A percentile compares a stretch with the other conserved stretches of the same genome.
phyloP scores from a whole-genome alignment of 1,140 invertebrate species.

The Drosophila rufa region DNA sequence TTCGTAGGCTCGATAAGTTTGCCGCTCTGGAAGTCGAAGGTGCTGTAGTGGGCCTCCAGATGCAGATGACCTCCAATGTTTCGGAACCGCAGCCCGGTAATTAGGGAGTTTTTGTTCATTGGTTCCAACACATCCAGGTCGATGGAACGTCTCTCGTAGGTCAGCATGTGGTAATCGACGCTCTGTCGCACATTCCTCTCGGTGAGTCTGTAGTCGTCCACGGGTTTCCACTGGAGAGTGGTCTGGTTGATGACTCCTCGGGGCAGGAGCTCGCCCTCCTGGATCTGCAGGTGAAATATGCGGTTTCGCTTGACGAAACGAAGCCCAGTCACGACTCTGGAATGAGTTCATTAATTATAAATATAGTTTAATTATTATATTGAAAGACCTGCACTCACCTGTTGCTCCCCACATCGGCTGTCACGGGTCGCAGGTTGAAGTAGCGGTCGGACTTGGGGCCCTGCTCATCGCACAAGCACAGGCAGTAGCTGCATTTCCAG shows the following conservation, averaged over 20 bases:
- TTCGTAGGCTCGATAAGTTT: constrained; percentile 86
- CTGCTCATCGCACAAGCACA: constrained; percentile 94
- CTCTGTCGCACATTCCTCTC: constrained; percentile 86
- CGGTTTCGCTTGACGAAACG: constrained; percentile 90
- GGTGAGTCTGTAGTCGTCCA: constrained; percentile 88
- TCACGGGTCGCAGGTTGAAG: constrained; percentile 90
- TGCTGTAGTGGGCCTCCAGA: constrained; percentile 91
- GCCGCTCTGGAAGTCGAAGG: constrained; percentile 92
- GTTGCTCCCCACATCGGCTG: constrained; percentile 89
- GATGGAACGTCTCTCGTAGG: constrained; percentile 90
- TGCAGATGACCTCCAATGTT: constrained; percentile 92
- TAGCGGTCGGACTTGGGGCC: constrained; percentile 90
- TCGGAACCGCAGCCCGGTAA: constrained; percentile 89
- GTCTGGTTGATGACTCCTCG: constrained; percentile 88
- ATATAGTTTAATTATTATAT: no score
- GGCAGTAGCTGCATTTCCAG: constrained; percentile 93
- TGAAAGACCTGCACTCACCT: constrained; percentile 87
- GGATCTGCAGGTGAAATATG: constrained; percentile 92
- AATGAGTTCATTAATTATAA: neutral
- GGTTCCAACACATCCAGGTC: constrained; percentile 91
- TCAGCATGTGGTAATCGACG: constrained; percentile 90
- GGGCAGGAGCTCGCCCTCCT: constrained; percentile 89
- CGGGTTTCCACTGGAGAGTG: constrained; percentile 88
- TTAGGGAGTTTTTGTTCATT: constrained; percentile 88
- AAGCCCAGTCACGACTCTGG: constrained; percentile 90